Percentiles rank a stretch among this genome's conserved stretches.
phyloP scores from a whole-genome alignment of 2,113 vertebrate genomes.

The Rhagologus leucostigma region DNA sequence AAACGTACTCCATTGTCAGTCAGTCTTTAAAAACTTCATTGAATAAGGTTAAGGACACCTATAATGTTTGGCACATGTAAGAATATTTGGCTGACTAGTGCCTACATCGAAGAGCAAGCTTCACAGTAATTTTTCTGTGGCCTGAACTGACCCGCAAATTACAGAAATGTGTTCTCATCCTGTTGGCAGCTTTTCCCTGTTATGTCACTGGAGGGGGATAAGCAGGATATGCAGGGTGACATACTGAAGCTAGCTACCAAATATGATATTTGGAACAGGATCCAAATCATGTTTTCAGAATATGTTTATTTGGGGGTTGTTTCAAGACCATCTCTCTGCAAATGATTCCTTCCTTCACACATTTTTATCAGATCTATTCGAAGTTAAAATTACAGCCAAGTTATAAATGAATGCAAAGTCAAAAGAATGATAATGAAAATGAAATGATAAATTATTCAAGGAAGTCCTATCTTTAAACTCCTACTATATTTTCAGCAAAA shows the following conservation, averaged over 20 bases:
- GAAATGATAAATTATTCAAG: background rate
- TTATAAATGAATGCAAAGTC: background rate
- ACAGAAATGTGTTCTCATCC: background rate
- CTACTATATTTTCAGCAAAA: background rate
- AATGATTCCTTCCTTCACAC: background rate
- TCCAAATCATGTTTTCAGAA: background rate
- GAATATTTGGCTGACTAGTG: background rate
- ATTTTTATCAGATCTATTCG: background rate
- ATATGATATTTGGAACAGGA: background rate
- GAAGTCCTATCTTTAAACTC: background rate
- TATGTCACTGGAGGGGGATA: accelerated
- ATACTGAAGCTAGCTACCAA: accelerated
- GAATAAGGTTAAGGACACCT: background rate
- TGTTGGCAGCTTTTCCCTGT: background rate
- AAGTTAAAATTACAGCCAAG: background rate
- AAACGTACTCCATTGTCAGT: background rate
- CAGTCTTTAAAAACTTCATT: background rate
- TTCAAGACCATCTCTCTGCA: background rate
- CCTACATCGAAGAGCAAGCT: background rate
- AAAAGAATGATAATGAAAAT: background rate
- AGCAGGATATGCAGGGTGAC: background rate
- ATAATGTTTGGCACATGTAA: background rate
- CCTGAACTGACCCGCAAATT: background rate
- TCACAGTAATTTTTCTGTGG: background rate
- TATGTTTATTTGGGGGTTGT: background rate